Percentiles rank a stretch among this genome's conserved stretches.
phyloP scores from a whole-genome alignment of 1,140 invertebrate genomes.

The Dreissena polymorpha region DNA sequence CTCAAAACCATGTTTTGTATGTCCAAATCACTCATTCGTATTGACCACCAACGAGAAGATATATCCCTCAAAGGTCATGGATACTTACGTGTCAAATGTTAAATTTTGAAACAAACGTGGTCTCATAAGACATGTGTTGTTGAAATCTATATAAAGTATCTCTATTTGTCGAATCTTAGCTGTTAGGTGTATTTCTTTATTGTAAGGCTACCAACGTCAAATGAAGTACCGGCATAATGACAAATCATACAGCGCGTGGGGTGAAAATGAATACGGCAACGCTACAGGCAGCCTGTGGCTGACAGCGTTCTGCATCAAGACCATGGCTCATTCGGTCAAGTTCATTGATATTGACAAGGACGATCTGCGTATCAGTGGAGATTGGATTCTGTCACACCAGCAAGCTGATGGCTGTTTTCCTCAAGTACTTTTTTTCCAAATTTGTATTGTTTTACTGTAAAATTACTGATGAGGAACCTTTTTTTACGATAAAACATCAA shows the following conservation, averaged over 20 bases:
- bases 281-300: slow-evolving; percentile 95
- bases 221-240: slow-evolving; percentile 93
- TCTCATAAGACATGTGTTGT: neutral
- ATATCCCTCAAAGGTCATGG: neutral
- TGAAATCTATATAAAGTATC: neutral
- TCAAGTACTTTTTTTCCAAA: slow-evolving; percentile 44
- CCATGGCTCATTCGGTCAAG: slow-evolving; percentile 90
- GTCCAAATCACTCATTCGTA: no score
- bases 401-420: slow-evolving; percentile 91
- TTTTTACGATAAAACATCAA: no score
- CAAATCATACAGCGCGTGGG: slow-evolving; percentile 98
- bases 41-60: no score
- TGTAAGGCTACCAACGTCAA: slow-evolving; percentile 88
- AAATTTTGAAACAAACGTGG: neutral
- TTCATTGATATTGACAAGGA: slow-evolving; percentile 89
- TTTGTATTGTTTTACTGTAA: no score
- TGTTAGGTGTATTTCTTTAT: neutral
- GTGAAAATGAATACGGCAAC: slow-evolving; percentile 85
- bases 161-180: no score
- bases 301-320: slow-evolving; percentile 95
- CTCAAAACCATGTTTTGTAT: neutral
- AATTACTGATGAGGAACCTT: no score
- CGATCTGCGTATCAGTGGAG: slow-evolving; percentile 87
- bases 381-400: slow-evolving; percentile 90
- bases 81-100: neutral